These are phyloP conservation scores for Dinomys branickii DNA, from an alignment of 2,113 vertebrate genomes.

Conservation along the genomic window DNA sequence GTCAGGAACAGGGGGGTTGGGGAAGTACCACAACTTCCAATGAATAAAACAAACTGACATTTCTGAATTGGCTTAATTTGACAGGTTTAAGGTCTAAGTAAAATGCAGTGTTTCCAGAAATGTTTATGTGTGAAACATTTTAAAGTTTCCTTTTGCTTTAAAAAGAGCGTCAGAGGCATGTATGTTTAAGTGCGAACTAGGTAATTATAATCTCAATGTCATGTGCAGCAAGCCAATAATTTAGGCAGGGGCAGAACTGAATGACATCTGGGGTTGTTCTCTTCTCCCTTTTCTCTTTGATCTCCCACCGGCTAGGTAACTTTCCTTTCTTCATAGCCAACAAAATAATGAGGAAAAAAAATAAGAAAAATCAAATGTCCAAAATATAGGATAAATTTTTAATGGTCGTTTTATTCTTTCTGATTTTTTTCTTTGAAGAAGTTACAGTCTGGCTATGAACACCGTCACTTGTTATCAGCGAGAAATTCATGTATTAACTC, in stretches of 20 bases:
- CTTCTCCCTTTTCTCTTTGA: not conserved
- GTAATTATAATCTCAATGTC: conserved; percentile 5
- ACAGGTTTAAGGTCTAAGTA: not conserved
- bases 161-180: not conserved
- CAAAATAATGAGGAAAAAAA: not conserved
- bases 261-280: not conserved
- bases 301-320: not conserved
- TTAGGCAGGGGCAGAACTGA: not conserved
- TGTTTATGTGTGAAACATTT: not conserved
- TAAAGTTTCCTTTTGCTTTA: conserved; percentile 34
- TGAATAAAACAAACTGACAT: not conserved
- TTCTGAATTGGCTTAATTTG: conserved; percentile 5
- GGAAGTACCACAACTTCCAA: not conserved
- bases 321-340: not conserved
- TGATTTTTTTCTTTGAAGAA: conserved; percentile 18
- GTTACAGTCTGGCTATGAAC: not conserved
- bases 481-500: not conserved
- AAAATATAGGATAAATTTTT: conserved; percentile 1
- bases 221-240: not conserved
- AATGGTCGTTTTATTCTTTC: not conserved
- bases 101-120: conserved; percentile 40
- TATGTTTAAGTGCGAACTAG: not conserved
- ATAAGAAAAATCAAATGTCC: not conserved
- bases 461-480: not conserved
- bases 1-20: not conserved